phyloP scores from a whole-genome alignment of 2,888 invertebrate genomes.

The Philhelius pedissequus region DNA sequence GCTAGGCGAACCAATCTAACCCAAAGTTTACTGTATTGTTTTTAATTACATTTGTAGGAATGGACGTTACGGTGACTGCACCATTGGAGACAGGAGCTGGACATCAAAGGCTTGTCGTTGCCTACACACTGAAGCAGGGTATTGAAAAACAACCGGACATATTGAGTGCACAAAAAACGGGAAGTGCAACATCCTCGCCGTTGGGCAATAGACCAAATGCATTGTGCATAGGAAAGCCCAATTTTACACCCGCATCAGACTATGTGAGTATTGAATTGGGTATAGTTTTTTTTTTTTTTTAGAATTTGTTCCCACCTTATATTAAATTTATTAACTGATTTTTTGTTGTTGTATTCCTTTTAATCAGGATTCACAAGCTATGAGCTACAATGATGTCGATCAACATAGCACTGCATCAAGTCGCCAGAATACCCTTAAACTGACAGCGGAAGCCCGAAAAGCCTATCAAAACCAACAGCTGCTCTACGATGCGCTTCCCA shows the following conservation, averaged over 20 bases:
- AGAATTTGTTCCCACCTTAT: neutral
- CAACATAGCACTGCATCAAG: conserved; percentile 76
- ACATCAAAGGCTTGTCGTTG: conserved; percentile 90
- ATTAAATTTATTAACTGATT: neutral
- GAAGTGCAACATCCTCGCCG: conserved; percentile 76
- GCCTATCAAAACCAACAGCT: conserved; percentile 75
- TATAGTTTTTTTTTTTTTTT: neutral
- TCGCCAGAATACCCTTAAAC: conserved; percentile 77
- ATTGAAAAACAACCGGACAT: conserved; percentile 88
- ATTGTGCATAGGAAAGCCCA: conserved; percentile 73
- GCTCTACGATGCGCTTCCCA: conserved; percentile 77
- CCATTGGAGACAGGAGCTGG: conserved; percentile 89
- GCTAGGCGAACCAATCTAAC: neutral
- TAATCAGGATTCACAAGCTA: conserved; percentile 68
- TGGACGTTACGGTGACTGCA: conserved; percentile 80
- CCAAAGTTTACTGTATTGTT: neutral
- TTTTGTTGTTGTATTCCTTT: no score
- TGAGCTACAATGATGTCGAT: conserved; percentile 72
- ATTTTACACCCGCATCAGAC: conserved; percentile 72
- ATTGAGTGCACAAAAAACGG: conserved; percentile 88
- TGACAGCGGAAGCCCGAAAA: conserved; percentile 75
- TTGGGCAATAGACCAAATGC: conserved; percentile 77
- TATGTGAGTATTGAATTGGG: conserved; percentile 75
- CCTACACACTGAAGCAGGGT: conserved; percentile 90
- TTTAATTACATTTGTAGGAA: conserved; percentile 72